Base-by-base conservation (phyloP, 2,113 vertebrate genomes). In the Riparia riparia region DNA sequence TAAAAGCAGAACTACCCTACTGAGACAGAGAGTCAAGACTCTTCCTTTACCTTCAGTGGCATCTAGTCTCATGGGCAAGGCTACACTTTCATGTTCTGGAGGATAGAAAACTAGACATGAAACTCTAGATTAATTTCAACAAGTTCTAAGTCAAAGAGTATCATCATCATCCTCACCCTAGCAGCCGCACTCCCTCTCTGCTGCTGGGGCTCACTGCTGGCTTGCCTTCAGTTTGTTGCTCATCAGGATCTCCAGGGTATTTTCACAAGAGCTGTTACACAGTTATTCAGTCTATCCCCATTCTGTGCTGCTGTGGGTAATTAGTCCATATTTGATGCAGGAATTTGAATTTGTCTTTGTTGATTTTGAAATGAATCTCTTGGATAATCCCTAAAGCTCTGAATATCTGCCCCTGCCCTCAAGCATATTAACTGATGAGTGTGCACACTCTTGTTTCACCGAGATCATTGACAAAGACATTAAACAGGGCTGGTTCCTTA, bases 391-490 rank as follows among this genome's bases (percentile, higher is more conserved):
- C 20, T 53, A 19, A n/a, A 51, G 8, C 8, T 61, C 25, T 51
- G 37, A 64, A n/a, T 28, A 34, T 21, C 12, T 3, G 1, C 2
- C 12, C 20, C 14, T 58, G 12, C 5, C 34, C 60, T 69, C 39
- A 72, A 50, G 44, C 2, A 10, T 45, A 18, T 41, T 41, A 64
- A 50, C 16, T 37, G 39, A 45, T 0, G 0, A 76, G 5, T 2
- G 4, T 56, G 45, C 10, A 19, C 3, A 24, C 25, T 77, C 15
- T 31, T 69, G 12, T n/a, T 14, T 91, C 11, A 39, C 28, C 15
- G 17, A 49, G 49, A 21, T 72, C 17, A 44, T 2, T 77, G 47
- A 71, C 13, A 81, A 71, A 84, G n/a, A 31, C 17, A 44, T 68
- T 49, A 78, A 68, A 64, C 3, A 53, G 17, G 11, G 12, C 7